These are phyloP conservation scores for Callithrix jacchus DNA, from an alignment of 2,113 vertebrate genomes.

Conservation along the genomic window DNA sequence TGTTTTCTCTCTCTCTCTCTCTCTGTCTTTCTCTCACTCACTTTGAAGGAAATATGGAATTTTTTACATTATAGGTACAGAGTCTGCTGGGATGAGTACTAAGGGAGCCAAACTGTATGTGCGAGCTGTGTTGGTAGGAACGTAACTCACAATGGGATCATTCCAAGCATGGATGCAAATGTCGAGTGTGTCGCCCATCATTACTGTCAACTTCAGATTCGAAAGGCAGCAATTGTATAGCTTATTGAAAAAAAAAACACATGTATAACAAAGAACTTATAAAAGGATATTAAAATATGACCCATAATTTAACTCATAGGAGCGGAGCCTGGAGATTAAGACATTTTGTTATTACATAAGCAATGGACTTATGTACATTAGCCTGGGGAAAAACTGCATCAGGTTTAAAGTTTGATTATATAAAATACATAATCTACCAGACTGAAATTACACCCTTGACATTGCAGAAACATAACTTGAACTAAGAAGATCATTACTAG, in stretches of 20 bases:
- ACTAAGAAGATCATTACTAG: not conserved
- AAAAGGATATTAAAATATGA: not conserved
- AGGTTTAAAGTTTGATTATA: not conserved
- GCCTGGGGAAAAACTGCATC: not conserved
- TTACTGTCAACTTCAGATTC: not conserved
- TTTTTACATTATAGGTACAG: not conserved
- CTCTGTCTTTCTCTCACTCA: not conserved
- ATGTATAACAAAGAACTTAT: not conserved
- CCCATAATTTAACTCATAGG: not conserved
- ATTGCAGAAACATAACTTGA: not conserved
- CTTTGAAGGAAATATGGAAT: not conserved
- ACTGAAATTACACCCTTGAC: not conserved
- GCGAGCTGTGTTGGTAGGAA: not conserved
- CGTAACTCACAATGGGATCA: not conserved
- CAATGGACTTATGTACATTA: not conserved
- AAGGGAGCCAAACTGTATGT: not conserved
- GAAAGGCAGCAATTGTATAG: not conserved
- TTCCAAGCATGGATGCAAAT: not conserved
- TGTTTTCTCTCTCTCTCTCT: not conserved
- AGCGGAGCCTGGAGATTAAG: not conserved
- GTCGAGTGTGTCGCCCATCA: not conserved
- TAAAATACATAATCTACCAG: constrained; percentile 4
- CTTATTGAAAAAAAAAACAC: not conserved
- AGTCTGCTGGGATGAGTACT: not conserved
- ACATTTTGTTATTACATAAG: not conserved